These are phyloP conservation scores for Sceloporus tristichus DNA, from an alignment of 2,113 vertebrate genomes.

Conservation along the genomic window DNA sequence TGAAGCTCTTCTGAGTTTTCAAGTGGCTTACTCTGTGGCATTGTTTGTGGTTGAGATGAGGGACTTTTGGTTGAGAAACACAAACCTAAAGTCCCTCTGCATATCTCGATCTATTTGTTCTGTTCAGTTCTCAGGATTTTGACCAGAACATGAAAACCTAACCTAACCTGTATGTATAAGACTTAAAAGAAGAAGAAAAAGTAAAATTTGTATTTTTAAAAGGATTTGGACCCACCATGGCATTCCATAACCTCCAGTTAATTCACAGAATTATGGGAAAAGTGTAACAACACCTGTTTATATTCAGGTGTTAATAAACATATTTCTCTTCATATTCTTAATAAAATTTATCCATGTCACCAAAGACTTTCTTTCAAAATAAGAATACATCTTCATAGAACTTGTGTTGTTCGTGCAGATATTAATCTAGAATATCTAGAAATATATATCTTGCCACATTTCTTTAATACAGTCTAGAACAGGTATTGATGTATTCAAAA, in stretches of 20 bases:
- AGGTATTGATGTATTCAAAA: background rate
- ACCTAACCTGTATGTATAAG: background rate
- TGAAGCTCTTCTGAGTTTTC: no score
- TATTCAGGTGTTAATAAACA: background rate
- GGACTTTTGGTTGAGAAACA: background rate
- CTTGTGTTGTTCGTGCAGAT: background rate
- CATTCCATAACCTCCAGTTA: background rate
- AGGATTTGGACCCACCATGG: background rate
- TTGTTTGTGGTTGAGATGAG: background rate
- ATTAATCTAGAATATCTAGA: background rate
- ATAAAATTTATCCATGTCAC: background rate
- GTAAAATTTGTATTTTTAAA: constrained; percentile 6
- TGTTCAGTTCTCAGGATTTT: background rate
- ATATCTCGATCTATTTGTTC: background rate
- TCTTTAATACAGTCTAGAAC: constrained; percentile 13
- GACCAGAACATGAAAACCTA: background rate
- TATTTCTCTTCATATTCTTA: background rate
- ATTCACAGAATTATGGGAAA: background rate
- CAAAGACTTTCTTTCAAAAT: background rate
- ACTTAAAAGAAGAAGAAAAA: background rate
- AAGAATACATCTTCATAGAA: background rate
- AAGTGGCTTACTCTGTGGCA: background rate
- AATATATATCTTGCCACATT: background rate
- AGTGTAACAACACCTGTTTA: background rate
- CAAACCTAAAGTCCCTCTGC: background rate